A percentile compares a stretch with the other conserved stretches of the same genome.
Conservation (phyloP, 2,888 invertebrate species). For the Zaprionus bogoriensis region DNA sequence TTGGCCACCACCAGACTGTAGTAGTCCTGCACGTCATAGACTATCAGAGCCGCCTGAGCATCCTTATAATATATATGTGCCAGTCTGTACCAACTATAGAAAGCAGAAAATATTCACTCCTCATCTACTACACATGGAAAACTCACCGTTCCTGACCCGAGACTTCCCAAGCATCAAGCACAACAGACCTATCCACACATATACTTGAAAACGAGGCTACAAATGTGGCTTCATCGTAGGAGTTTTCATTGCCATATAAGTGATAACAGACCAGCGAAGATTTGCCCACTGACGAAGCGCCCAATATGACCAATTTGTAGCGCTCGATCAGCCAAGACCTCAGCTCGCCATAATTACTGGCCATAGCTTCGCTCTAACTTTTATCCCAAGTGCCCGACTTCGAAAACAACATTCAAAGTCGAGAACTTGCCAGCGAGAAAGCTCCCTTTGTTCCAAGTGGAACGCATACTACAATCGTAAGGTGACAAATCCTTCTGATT, state of each 20-base stretch:
- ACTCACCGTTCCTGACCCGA: conserved; percentile 96
- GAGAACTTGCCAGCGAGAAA: neutral
- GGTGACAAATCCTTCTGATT: neutral
- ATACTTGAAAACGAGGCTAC: conserved; percentile 11
- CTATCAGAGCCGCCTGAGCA: conserved; percentile 98
- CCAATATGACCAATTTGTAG: conserved; percentile 32
- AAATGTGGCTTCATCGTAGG: conserved; percentile 2
- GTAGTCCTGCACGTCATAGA: conserved; percentile 99
- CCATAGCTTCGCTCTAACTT: too few species aligned
- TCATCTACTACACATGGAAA: neutral
- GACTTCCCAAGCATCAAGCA: conserved; percentile 99
- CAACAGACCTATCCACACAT: conserved; percentile 93
- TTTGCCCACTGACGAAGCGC: conserved; percentile 23
- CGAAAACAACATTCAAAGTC: neutral
- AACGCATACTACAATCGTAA: neutral
- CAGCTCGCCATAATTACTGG: neutral
- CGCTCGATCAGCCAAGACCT: neutral
- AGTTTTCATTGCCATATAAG: neutral
- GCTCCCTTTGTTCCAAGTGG: neutral
- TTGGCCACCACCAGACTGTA: conserved; percentile 98
- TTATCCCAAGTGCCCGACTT: too few species aligned
- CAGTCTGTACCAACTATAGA: conserved; percentile 96
- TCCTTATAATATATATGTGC: conserved; percentile 99
- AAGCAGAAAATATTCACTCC: neutral
- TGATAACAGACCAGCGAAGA: conserved; percentile 11